Conservation (phyloP, 2,113 vertebrate species). For the Sander lucioperca region DNA sequence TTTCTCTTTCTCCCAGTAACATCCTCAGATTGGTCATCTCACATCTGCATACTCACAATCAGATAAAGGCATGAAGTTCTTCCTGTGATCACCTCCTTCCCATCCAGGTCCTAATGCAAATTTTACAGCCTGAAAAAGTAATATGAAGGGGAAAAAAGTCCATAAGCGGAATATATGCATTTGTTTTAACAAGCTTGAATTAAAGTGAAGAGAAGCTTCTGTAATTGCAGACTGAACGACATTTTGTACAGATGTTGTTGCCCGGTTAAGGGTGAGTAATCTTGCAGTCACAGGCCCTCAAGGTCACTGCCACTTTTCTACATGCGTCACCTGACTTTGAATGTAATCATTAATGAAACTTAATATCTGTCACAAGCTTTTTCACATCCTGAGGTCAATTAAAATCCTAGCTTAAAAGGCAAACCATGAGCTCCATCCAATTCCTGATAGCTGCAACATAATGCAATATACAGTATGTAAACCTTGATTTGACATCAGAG, state of each 20-base stretch:
- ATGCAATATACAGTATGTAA: slow-evolving; percentile 36
- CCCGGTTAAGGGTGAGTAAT: background rate
- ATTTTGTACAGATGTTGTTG: slow-evolving; percentile 17
- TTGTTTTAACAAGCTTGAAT: slow-evolving; percentile 15
- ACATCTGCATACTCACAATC: slow-evolving; percentile 24
- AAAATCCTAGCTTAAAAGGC: slow-evolving; percentile 6
- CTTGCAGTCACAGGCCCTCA: background rate
- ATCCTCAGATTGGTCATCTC: slow-evolving; percentile 25
- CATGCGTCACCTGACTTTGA: slow-evolving; percentile 1
- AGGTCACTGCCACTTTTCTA: background rate
- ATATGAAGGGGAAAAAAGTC: background rate
- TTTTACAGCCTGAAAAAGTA: slow-evolving; percentile 16
- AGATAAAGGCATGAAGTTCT: slow-evolving; percentile 15
- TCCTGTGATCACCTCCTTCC: slow-evolving; percentile 22
- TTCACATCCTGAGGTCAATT: slow-evolving; percentile 3
- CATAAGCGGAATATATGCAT: slow-evolving; percentile 7
- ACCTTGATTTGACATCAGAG: background rate
- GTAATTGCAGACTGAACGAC: background rate
- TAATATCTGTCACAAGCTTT: slow-evolving; percentile 7
- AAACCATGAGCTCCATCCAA: background rate
- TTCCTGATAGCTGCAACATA: background rate
- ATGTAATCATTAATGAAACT: slow-evolving; percentile 20
- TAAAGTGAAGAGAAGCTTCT: slow-evolving; percentile 5
- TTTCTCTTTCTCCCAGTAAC: slow-evolving; percentile 25
- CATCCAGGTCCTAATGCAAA: background rate